Conservation (phyloP, 1,140 invertebrate species). For the Rhizoglyphus robini region DNA sequence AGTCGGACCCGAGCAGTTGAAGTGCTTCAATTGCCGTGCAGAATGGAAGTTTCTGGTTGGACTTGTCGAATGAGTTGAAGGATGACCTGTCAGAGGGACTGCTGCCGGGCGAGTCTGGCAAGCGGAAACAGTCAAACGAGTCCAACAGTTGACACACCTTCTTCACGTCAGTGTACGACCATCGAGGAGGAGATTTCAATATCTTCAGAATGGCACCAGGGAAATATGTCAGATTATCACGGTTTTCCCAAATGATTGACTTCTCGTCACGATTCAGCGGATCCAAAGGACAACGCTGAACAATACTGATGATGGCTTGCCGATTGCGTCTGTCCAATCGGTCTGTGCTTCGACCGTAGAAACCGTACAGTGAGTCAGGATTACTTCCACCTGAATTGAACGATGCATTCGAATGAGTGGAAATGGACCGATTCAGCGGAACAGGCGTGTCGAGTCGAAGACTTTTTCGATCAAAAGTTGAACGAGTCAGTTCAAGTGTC, state of each 20-base stretch:
- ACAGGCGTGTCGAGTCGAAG: slow-evolving; percentile 1
- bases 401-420: not conserved
- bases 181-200: slow-evolving; percentile 69
- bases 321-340: not conserved
- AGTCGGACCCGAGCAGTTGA: slow-evolving; percentile 77
- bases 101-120: not conserved
- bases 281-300: slow-evolving; percentile 23
- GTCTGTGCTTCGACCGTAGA: not conserved
- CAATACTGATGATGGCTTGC: slow-evolving; percentile 9
- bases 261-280: slow-evolving; percentile 38
- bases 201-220: slow-evolving; percentile 79
- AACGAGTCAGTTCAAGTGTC: not conserved
- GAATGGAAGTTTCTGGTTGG: slow-evolving; percentile 54
- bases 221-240: slow-evolving; percentile 69
- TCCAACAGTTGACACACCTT: slow-evolving; percentile 66
- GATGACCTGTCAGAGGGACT: not conserved
- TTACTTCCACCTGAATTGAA: not conserved
- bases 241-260: slow-evolving; percentile 83
- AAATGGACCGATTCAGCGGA: slow-evolving; percentile 8
- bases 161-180: slow-evolving; percentile 69
- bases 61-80: too few species aligned
- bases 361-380: not conserved
- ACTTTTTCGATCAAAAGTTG: not conserved
- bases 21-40: slow-evolving; percentile 72
- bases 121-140: not conserved